Evolutionary conservation across 1,140 invertebrate genomes (phyloP).

Genomic region (Diorhabda carinulata): DNA sequence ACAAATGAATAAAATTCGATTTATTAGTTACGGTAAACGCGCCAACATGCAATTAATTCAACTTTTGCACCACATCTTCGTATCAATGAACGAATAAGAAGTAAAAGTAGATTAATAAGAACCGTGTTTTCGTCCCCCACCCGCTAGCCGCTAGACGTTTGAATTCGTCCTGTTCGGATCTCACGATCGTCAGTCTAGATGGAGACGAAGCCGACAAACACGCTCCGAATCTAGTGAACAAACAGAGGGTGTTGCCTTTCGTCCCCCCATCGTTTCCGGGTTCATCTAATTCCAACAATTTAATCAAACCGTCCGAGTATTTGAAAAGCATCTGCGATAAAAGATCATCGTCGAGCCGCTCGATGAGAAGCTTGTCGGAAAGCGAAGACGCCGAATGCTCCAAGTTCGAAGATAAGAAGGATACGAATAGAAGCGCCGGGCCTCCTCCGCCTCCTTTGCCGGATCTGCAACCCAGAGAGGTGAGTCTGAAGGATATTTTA

Average conservation of each 20-base stretch:
- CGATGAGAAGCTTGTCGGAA: constrained; percentile 33
- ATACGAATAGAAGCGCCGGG: constrained; percentile 23
- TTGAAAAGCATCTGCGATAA: constrained; percentile 73
- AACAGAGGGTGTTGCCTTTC: constrained; percentile 79
- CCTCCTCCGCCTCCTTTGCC: constrained; percentile 59
- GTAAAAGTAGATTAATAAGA: neutral
- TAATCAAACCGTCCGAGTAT: constrained; percentile 90
- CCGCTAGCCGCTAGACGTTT: constrained; percentile 40
- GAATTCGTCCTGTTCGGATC: constrained; percentile 46
- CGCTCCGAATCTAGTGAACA: constrained; percentile 61
- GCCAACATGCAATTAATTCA: too few species aligned
- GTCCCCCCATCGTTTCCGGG: constrained; percentile 81
- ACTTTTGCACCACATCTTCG: too few species aligned
- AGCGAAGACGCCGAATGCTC: constrained; percentile 30
- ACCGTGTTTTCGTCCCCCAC: constrained; percentile 18
- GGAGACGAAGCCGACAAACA: constrained; percentile 47
- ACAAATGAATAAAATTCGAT: too few species aligned
- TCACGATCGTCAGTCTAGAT: constrained; percentile 45
- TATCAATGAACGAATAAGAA: neutral
- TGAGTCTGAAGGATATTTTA: neutral
- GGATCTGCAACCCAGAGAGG: constrained; percentile 17
- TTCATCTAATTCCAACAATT: constrained; percentile 64
- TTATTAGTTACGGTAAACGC: too few species aligned
- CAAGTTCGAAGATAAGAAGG: constrained; percentile 21
- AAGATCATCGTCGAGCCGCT: constrained; percentile 49